Base-by-base conservation (phyloP, 2,888 invertebrate species). In the Nomada hirtipes region DNA sequence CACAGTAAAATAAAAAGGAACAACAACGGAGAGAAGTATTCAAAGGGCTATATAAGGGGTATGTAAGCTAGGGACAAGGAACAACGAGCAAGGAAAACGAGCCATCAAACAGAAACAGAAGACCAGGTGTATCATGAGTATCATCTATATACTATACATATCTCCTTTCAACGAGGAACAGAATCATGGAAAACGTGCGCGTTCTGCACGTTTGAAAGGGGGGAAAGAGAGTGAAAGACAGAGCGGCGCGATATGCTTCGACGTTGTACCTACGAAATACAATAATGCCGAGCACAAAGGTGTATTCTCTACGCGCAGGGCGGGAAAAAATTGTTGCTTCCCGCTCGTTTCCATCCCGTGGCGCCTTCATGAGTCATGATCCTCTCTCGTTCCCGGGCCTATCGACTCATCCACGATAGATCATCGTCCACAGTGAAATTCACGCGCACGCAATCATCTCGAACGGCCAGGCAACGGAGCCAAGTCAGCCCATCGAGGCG, bases 391-490 rank as follows among this genome's bases (percentile, higher is more conserved):
- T 53, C 50, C n/a, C 47, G 23, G 42, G 52, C 69, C 73, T 74
- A 81, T 74, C 84, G 79, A 78, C 79, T 86, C 86, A 79, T 87
- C 84, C 29, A 47, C 89, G 88, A 91, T 91, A 90, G 89, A 91
- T 91, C 88, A 90, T 91, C 90, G 85, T 88, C 85, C 89, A 89
- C 82, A 79, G 85, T 50, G 77, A 88, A 90, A 91, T 90, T 89
- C 87, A 88, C 88, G 89, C 88, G 89, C 90, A 90, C 89, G 90
- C 90, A 91, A 91, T 91, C 90, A 90, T 89, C 90, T 88, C 79
- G 79, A 87, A 83, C 84, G 83, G 81, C 71, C 65, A 13, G 42
- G 20, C 23, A n/a, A 52, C 36, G 36, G 44, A 15, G n/a, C 10
- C 23, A 42, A 29, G 36, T 36, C 42, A 63, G 50, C 23, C 47